Conservation (phyloP, 2,113 vertebrate genomes). For the Lamprologus speciosus region DNA sequence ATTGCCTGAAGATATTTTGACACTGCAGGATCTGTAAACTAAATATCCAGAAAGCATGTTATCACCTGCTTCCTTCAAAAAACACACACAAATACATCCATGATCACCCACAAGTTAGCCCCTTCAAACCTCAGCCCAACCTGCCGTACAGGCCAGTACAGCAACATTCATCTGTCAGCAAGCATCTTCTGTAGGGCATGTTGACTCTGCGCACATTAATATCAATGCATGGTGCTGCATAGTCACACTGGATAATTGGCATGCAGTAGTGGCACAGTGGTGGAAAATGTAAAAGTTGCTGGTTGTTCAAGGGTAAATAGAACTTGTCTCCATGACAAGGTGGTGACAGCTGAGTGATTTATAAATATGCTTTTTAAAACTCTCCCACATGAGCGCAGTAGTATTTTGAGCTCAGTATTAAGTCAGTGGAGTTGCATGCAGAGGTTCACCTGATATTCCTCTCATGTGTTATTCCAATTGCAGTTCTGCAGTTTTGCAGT, state of each 20-base stretch:
- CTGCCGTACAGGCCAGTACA: not conserved
- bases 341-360: slow-evolving; percentile 38
- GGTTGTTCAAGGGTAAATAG: slow-evolving; percentile 73
- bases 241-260: slow-evolving; percentile 73
- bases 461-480: not conserved
- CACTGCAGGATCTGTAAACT: not conserved
- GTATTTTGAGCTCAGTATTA: not conserved
- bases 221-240: slow-evolving; percentile 73
- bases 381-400: not conserved
- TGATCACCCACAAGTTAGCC: not conserved
- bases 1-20: not conserved
- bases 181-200: slow-evolving; percentile 56
- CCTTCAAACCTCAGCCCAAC: not conserved
- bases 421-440: not conserved
- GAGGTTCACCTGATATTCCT: not conserved
- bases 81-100: not conserved
- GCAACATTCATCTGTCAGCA: slow-evolving; percentile 3
- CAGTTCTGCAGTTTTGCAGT: not conserved
- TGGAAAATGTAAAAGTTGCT: slow-evolving; percentile 65
- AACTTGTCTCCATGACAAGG: slow-evolving; percentile 35
- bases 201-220: slow-evolving; percentile 72
- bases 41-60: not conserved
- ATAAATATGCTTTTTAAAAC: slow-evolving; percentile 20
- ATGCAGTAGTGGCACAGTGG: slow-evolving; percentile 32
- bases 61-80: not conserved